These are phyloP conservation scores for Colistium nudipinnis DNA, from an alignment of 2,113 vertebrate species.

Conservation along the genomic window DNA sequence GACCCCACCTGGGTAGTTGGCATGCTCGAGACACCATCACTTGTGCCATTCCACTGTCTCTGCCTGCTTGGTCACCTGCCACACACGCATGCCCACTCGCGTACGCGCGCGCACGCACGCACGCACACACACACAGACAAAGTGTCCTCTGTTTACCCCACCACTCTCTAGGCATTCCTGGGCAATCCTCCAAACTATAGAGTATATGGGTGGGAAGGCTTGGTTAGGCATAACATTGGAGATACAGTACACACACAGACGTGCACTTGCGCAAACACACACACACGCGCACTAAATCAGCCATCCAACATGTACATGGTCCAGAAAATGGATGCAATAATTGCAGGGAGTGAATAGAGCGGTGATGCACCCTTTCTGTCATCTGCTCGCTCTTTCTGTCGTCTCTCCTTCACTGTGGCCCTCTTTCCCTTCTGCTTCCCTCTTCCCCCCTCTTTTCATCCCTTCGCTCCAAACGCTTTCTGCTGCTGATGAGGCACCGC, in stretches of 20 bases:
- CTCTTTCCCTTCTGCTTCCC: conserved; percentile 25
- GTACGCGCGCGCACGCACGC: conserved; percentile 25
- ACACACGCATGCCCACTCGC: conserved; percentile 22
- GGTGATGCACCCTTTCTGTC: conserved; percentile 67
- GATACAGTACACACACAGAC: conserved; percentile 49
- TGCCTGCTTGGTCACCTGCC: conserved; percentile 58
- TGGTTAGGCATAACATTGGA: conserved; percentile 67
- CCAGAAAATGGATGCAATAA: conserved; percentile 71
- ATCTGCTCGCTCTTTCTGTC: conserved; percentile 56
- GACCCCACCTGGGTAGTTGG: conserved; percentile 60
- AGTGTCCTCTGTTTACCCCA: conserved; percentile 46
- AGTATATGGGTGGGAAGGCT: conserved; percentile 59
- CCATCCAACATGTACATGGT: conserved; percentile 62
- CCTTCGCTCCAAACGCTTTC: conserved; percentile 48
- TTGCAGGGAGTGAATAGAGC: conserved; percentile 69
- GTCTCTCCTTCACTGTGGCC: conserved; percentile 50
- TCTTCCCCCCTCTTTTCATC: conserved; percentile 43
- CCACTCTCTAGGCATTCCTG: conserved; percentile 64
- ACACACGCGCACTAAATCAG: conserved; percentile 52
- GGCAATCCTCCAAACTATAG: conserved; percentile 70
- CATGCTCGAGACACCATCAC: conserved; percentile 45
- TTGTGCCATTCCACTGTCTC: conserved; percentile 42
- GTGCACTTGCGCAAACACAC: conserved; percentile 7
- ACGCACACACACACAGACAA: conserved; percentile 20
- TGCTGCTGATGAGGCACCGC: conserved; percentile 67